Evolutionary conservation across 2,888 invertebrate genomes (phyloP).

Genomic region (Leistus spinibarbis): DNA sequence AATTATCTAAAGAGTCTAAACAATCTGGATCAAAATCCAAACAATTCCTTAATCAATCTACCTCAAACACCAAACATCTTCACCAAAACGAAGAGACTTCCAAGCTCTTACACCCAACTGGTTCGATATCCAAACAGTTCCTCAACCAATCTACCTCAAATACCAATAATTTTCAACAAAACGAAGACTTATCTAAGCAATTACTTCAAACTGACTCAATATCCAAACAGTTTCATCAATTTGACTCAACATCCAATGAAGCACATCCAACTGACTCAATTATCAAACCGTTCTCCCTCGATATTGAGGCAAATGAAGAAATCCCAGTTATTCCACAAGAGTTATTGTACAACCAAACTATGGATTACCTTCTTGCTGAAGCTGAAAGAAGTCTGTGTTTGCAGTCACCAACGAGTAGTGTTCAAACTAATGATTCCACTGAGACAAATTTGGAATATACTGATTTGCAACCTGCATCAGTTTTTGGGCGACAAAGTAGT

Average conservation of each 20-base stretch:
- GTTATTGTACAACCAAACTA: constrained; percentile 45
- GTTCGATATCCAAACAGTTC: background rate
- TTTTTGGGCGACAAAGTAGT: background rate
- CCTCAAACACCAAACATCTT: background rate
- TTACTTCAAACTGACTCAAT: background rate
- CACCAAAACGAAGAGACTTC: constrained; percentile 5
- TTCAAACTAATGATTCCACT: constrained; percentile 29
- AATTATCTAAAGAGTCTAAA: background rate
- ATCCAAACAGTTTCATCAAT: background rate
- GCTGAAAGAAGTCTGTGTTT: constrained; percentile 49
- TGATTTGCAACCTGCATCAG: constrained; percentile 9
- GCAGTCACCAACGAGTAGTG: constrained; percentile 44
- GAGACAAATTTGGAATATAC: constrained; percentile 27
- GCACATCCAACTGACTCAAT: background rate
- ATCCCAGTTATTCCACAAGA: constrained; percentile 35
- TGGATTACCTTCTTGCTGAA: constrained; percentile 51
- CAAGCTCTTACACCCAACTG: background rate
- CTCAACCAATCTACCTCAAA: background rate
- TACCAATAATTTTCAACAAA: background rate
- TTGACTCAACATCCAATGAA: too few relatives aligned
- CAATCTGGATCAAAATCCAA: background rate
- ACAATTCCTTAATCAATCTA: too few relatives aligned
- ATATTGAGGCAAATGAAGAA: constrained; percentile 7
- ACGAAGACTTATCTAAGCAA: background rate
- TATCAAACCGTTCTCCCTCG: background rate